These are phyloP conservation scores for Sialis lutaria DNA, from an alignment of 2,888 invertebrate species.

Conservation along the genomic window DNA sequence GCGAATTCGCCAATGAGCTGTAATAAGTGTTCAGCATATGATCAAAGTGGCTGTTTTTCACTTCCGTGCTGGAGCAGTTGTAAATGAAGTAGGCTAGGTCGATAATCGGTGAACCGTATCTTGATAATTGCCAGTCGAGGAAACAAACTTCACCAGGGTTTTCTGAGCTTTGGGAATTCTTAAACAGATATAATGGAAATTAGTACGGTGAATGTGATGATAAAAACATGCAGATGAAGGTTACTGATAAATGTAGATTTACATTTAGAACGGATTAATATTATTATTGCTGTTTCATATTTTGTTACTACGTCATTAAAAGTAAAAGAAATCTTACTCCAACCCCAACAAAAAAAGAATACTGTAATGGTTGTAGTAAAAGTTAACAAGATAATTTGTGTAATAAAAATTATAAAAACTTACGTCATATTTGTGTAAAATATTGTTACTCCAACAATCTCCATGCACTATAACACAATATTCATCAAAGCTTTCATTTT, in stretches of 20 bases:
- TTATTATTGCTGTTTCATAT: no score
- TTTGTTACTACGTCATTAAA: no score
- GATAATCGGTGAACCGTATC: constrained; percentile 14
- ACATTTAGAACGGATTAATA: no score
- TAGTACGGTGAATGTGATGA: no score
- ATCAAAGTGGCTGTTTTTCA: constrained; percentile 15
- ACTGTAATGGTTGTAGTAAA: no score
- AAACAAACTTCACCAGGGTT: constrained; percentile 14
- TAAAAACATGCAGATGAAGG: no score
- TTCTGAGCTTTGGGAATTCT: not conserved
- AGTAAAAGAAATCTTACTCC: no score
- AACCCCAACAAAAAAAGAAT: no score
- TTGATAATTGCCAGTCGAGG: constrained; percentile 16
- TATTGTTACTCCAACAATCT: constrained; percentile 19
- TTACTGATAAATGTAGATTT: no score
- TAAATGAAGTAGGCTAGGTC: constrained; percentile 21
- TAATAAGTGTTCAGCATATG: constrained; percentile 18
- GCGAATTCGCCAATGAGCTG: constrained; percentile 14
- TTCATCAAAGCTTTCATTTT: constrained; percentile 1
- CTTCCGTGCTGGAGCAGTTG: constrained; percentile 15
- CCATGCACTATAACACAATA: constrained; percentile 15
- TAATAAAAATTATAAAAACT: constrained; percentile 3
- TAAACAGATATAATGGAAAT: no score
- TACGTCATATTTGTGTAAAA: constrained; percentile 18
- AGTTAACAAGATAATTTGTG: no score